Evolutionary conservation across 2,797 vertebrate species (phyloP).

Genomic region (Mastacembelus armatus): DNA sequence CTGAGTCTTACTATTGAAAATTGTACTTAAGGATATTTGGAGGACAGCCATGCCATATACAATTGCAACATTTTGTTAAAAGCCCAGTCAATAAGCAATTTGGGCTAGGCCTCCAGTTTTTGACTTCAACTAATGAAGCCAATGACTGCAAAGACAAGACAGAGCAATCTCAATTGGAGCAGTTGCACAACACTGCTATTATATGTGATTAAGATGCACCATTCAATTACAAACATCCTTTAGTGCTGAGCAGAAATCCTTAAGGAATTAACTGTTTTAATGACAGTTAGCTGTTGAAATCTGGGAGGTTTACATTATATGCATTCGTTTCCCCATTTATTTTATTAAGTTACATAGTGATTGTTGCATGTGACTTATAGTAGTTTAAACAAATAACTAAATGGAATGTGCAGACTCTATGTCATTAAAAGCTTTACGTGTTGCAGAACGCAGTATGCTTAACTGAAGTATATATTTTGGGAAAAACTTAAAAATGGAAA

Average conservation of each 20-base stretch:
- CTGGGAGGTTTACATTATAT: not conserved
- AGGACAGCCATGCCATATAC: conserved; percentile 59
- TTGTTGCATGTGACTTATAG: too few species aligned
- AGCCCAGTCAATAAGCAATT: conserved; percentile 76
- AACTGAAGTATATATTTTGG: too few species aligned
- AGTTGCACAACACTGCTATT: conserved; percentile 42
- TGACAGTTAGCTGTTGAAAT: not conserved
- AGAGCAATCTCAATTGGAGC: conserved; percentile 48
- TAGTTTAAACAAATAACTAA: too few species aligned
- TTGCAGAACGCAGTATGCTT: too few species aligned
- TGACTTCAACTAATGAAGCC: conserved; percentile 75
- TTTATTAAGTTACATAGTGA: too few species aligned
- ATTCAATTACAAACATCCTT: conserved; percentile 61
- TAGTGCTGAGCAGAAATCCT: conserved; percentile 13
- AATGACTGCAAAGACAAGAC: conserved; percentile 63
- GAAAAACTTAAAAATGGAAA: too few species aligned
- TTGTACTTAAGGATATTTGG: conserved; percentile 69
- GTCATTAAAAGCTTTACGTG: too few species aligned
- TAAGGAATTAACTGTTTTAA: conserved; percentile 20
- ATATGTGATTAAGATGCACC: conserved; percentile 60
- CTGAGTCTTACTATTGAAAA: conserved; percentile 55
- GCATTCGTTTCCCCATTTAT: too few species aligned
- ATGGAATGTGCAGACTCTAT: too few species aligned
- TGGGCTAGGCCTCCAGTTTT: conserved; percentile 53
- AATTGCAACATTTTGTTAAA: conserved; percentile 74